phyloP scores from a whole-genome alignment of 2,888 invertebrate species.

The Tiliacea aurago region DNA sequence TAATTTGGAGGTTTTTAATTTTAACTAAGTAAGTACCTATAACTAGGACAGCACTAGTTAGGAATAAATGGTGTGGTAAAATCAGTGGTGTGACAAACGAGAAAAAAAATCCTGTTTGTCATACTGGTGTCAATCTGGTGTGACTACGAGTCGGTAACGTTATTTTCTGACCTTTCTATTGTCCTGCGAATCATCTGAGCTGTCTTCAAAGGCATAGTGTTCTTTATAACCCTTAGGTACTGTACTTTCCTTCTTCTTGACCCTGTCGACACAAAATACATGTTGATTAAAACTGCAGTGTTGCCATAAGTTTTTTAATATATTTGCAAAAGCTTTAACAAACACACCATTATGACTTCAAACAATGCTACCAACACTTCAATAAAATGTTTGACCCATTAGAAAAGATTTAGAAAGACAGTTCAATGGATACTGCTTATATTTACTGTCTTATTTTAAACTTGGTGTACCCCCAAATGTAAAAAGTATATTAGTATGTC shows the following conservation, averaged over 20 bases:
- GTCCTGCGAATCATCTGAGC: constrained; percentile 88
- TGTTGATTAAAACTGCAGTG: constrained; percentile 12
- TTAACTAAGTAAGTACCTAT: too few species aligned
- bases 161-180: constrained; percentile 76
- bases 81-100: too few species aligned
- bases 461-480: constrained; percentile 4
- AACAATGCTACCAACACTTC: neutral
- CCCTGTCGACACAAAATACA: constrained; percentile 78
- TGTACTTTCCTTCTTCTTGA: constrained; percentile 91
- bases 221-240: constrained; percentile 89
- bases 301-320: neutral
- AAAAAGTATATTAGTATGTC: constrained; percentile 1
- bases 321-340: constrained; percentile 5
- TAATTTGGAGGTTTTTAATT: too few species aligned
- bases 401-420: neutral
- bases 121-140: too few species aligned
- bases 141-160: too few species aligned
- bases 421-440: neutral
- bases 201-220: constrained; percentile 88
- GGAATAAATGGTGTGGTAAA: too few species aligned
- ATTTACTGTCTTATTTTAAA: neutral
- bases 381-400: neutral
- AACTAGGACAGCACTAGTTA: too few species aligned
- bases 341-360: neutral
- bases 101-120: too few species aligned